Evolutionary conservation across 2,797 vertebrate genomes (phyloP).

Genomic region (Acanthornis magna): DNA sequence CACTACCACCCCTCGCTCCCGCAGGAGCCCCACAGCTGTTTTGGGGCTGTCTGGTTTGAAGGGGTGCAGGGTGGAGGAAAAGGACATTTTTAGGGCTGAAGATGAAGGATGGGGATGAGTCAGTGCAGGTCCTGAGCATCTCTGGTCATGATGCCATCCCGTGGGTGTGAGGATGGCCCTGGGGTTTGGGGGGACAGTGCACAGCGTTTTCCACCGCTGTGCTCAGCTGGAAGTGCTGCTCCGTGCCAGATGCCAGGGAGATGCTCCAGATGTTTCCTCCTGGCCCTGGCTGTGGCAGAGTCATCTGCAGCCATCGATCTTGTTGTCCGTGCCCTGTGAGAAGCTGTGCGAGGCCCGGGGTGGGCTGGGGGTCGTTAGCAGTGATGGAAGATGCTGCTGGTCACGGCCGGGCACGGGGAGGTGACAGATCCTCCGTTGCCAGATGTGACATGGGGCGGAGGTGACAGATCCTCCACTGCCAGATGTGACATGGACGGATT

Average conservation of each 20-base stretch:
- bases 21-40: rapidly evolving
- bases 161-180: not conserved
- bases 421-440: not conserved
- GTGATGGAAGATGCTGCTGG: not conserved
- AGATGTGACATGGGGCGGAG: not conserved
- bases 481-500: rapidly evolving
- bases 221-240: not conserved
- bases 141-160: rapidly evolving
- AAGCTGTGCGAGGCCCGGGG: rapidly evolving
- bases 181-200: not conserved
- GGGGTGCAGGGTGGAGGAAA: not conserved
- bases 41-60: not conserved
- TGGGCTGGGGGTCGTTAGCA: not conserved
- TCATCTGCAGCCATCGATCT: not conserved
- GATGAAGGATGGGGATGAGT: not conserved
- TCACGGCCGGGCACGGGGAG: not conserved
- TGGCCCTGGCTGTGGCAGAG: not conserved
- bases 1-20: not conserved
- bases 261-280: conserved; percentile 43
- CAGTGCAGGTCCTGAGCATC: not conserved
- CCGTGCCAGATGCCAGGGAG: conserved; percentile 12
- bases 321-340: rapidly evolving
- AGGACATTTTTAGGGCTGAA: not conserved
- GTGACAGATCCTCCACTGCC: too few species aligned
- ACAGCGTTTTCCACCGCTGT: not conserved